A percentile compares a stretch with the other conserved stretches of the same genome.
Conservation (phyloP, 2,797 vertebrate genomes). For the Pangasius djambal region DNA sequence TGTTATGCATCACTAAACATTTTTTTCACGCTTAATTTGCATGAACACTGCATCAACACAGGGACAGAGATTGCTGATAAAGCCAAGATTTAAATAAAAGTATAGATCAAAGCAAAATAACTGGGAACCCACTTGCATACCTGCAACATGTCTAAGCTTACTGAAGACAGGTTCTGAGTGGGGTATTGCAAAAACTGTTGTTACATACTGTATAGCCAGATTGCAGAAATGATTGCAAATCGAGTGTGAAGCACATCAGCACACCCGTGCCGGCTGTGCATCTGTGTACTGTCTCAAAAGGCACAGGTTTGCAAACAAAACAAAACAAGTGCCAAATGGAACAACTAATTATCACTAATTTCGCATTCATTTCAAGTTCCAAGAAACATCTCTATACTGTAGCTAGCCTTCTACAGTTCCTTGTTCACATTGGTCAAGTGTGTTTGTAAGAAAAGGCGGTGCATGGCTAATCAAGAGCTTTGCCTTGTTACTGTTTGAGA, state of each 20-base stretch:
- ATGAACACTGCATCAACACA: not conserved
- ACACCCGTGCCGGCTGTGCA: not conserved
- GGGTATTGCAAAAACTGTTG: not conserved
- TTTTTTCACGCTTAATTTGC: not conserved
- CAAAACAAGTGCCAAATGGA: not conserved
- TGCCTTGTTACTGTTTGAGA: conserved; percentile 8
- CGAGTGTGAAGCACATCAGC: not conserved
- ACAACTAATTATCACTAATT: conserved; percentile 1
- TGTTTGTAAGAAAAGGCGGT: conserved; percentile 25
- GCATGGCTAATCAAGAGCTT: not conserved
- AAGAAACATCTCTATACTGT: not conserved
- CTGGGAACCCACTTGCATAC: not conserved
- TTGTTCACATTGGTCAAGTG: not conserved
- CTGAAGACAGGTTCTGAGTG: not conserved
- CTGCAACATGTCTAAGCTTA: not conserved
- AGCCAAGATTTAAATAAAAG: not conserved
- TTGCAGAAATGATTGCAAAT: not conserved
- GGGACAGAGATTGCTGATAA: not conserved
- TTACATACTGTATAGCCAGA: not conserved
- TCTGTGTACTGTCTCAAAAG: conserved; percentile 2
- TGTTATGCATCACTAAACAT: not conserved
- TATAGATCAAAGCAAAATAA: not conserved
- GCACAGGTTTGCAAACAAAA: conserved; percentile 20
- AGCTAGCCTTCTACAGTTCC: not conserved
- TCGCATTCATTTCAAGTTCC: not conserved